A percentile compares a stretch with the other conserved stretches of the same genome.
These are phyloP conservation scores for Campaea margaritaria DNA, from an alignment of 2,888 invertebrate genomes.

Conservation along the genomic window DNA sequence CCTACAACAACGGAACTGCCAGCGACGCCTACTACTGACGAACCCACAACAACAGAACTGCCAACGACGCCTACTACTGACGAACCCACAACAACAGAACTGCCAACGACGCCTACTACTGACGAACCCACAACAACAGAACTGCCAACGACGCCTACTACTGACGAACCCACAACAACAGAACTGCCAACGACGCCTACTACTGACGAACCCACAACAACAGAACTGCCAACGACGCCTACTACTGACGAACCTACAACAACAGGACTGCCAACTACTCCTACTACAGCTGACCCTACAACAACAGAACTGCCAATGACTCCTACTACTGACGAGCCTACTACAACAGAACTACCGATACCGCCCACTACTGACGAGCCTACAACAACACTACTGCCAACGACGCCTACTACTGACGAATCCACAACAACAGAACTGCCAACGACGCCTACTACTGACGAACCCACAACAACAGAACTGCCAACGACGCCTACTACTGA, in stretches of 20 bases:
- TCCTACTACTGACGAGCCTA: background rate
- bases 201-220: background rate
- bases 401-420: background rate
- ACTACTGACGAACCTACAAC: background rate
- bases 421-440: background rate
- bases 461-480: background rate
- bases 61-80: constrained; percentile 5
- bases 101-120: constrained; percentile 5
- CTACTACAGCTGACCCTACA: background rate
- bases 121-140: background rate
- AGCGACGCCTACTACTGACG: constrained; percentile 6
- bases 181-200: background rate
- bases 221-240: background rate
- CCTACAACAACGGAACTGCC: background rate
- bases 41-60: background rate
- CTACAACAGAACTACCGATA: background rate
- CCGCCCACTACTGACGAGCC: background rate
- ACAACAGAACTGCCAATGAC: background rate
- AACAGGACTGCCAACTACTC: background rate
- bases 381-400: background rate
- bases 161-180: background rate
- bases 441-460: background rate
- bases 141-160: background rate
- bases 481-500: background rate
- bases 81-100: background rate